A percentile compares a stretch with the other conserved stretches of the same genome.
Conservation (phyloP, 2,113 vertebrate genomes). For the Shinisaurus crocodilurus region DNA sequence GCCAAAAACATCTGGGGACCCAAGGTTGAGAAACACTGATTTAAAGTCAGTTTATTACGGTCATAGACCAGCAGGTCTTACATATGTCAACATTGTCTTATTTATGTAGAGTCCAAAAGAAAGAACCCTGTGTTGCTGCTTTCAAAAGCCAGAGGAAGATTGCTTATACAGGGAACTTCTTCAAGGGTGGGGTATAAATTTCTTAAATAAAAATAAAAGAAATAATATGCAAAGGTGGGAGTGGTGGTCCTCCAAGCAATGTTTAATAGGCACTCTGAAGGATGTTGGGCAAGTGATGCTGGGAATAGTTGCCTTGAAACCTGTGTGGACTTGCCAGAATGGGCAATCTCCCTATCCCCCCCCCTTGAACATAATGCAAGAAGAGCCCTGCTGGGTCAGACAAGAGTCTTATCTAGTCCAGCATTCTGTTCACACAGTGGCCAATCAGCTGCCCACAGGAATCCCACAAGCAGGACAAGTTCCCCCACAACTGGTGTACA, state of each 20-base stretch:
- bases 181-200: neutral
- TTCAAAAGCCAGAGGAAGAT: neutral
- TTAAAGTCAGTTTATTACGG: too few relatives aligned
- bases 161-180: neutral
- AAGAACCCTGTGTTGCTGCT: neutral
- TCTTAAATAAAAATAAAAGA: neutral
- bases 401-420: too few relatives aligned
- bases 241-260: neutral
- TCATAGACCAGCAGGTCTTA: too few relatives aligned
- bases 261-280: neutral
- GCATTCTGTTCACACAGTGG: too few relatives aligned
- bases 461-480: too few relatives aligned
- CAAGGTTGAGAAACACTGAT: too few relatives aligned
- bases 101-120: neutral
- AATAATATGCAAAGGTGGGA: neutral
- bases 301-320: neutral
- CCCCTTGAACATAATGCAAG: too few relatives aligned
- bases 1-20: too few relatives aligned
- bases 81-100: accelerated
- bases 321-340: neutral
- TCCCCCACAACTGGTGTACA: too few relatives aligned
- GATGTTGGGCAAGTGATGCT: neutral
- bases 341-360: neutral
- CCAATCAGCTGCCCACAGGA: too few relatives aligned
- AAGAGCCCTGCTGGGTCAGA: too few relatives aligned